Evolutionary conservation across 2,888 invertebrate species (phyloP).

Genomic region (Lypha dubia): DNA sequence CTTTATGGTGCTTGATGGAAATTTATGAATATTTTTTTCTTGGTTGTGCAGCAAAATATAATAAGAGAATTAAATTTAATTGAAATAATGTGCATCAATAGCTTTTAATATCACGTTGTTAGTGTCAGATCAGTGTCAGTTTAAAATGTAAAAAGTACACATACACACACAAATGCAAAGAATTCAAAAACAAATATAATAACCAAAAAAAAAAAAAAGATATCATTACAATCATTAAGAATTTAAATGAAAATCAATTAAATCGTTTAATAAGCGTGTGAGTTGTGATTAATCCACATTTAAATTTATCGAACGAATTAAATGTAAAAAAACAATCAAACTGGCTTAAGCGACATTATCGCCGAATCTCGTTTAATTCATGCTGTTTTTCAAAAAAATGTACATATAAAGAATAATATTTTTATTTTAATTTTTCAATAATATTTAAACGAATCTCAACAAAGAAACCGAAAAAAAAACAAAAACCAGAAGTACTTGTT

Average conservation of each 20-base stretch:
- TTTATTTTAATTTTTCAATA: neutral
- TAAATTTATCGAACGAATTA: slow-evolving; percentile 7
- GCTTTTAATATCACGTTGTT: slow-evolving; percentile 61
- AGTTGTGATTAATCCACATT: slow-evolving; percentile 20
- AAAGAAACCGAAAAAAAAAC: neutral
- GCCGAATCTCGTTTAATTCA: slow-evolving; percentile 34
- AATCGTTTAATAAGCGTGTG: slow-evolving; percentile 30
- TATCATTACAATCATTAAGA: slow-evolving; percentile 10
- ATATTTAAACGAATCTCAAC: neutral
- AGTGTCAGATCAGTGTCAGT: slow-evolving; percentile 70
- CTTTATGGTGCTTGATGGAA: slow-evolving; percentile 4
- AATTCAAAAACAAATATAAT: slow-evolving; percentile 17
- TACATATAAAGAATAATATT: too few relatives aligned
- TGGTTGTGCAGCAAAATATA: slow-evolving; percentile 1
- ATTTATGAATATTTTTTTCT: slow-evolving; percentile 32
- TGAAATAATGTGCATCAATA: slow-evolving; percentile 63
- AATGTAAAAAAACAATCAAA: neutral
- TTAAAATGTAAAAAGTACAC: slow-evolving; percentile 22
- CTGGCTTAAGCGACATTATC: neutral
- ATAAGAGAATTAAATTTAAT: slow-evolving; percentile 50
- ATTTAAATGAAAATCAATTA: slow-evolving; percentile 43
- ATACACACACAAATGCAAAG: neutral
- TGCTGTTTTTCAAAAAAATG: neutral
- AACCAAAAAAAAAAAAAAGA: neutral
- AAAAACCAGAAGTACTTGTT: slow-evolving; percentile 68